Percentiles rank a stretch among this genome's conserved stretches.
Conservation (phyloP, 1,140 invertebrate genomes). For the Drosophila chauvacae region DNA sequence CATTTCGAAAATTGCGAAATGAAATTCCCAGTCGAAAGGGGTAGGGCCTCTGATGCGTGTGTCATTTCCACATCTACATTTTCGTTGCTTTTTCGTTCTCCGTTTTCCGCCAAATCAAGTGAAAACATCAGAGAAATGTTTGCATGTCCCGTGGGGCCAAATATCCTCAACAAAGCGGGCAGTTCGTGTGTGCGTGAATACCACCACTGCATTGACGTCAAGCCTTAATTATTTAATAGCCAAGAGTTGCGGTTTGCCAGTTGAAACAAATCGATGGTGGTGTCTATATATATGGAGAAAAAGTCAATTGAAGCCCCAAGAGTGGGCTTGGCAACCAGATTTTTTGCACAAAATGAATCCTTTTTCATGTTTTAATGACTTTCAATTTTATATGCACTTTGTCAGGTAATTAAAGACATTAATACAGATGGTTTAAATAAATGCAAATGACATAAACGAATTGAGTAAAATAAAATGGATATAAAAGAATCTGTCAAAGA, state of each 20-base stretch:
- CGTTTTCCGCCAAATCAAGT: slow-evolving; percentile 33
- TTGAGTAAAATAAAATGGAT: too few relatives aligned
- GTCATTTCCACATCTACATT: slow-evolving; percentile 18
- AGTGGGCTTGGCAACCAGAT: background rate
- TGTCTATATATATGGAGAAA: slow-evolving; percentile 16
- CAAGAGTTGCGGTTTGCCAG: slow-evolving; percentile 19
- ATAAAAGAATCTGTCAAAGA: background rate
- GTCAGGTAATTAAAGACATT: background rate
- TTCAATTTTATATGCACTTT: background rate
- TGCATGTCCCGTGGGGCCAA: slow-evolving; percentile 38
- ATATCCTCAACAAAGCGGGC: slow-evolving; percentile 15
- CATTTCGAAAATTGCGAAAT: slow-evolving; percentile 55
- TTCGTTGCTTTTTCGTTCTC: slow-evolving; percentile 7
- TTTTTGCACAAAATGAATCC: background rate
- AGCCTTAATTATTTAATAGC: slow-evolving; percentile 58
- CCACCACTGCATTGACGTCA: slow-evolving; percentile 62
- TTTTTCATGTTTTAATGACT: background rate
- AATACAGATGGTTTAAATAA: background rate
- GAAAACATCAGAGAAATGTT: slow-evolving; percentile 39
- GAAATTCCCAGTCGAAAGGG: slow-evolving; percentile 10
- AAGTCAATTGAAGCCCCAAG: slow-evolving; percentile 10
- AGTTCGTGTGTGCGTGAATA: slow-evolving; percentile 21
- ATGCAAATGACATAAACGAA: background rate
- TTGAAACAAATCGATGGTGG: slow-evolving; percentile 31
- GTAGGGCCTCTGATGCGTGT: slow-evolving; percentile 19